A percentile compares a stretch with the other conserved stretches of the same genome.
These are phyloP conservation scores for Loris lydekkerianus DNA, from an alignment of 2,797 vertebrate genomes.

Conservation along the genomic window DNA sequence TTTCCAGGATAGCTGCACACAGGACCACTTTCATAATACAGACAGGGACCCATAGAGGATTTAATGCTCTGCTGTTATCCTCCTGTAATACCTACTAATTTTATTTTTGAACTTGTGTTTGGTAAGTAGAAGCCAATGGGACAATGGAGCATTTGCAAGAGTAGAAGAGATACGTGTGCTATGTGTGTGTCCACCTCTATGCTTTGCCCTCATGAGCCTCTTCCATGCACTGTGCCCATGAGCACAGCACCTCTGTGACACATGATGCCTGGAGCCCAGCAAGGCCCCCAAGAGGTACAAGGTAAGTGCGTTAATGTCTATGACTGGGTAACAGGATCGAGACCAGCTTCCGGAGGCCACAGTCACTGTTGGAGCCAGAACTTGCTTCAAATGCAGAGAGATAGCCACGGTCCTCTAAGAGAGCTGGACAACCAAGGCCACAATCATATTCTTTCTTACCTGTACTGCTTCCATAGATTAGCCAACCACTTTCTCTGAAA, in stretches of 20 bases:
- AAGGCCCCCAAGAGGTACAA: not conserved
- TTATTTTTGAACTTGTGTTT: not conserved
- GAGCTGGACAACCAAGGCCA: not conserved
- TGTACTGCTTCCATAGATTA: not conserved
- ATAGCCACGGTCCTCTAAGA: not conserved
- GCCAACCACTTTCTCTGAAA: not conserved
- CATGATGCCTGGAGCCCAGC: rapidly evolving
- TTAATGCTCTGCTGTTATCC: not conserved
- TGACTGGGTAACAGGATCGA: not conserved
- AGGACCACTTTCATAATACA: no score
- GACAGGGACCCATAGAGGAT: no score
- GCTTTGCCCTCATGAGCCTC: not conserved
- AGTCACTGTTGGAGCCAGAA: not conserved
- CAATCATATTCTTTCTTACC: no score
- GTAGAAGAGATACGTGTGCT: not conserved
- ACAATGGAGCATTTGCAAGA: no score
- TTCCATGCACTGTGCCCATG: not conserved
- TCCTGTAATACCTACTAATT: no score
- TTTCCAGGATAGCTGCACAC: not conserved
- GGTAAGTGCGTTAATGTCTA: rapidly evolving
- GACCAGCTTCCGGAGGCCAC: not conserved
- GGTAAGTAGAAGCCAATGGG: not conserved
- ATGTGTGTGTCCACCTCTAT: rapidly evolving
- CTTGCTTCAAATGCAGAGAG: not conserved
- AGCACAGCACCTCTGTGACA: no score